Evolutionary conservation across 2,797 vertebrate species (phyloP).

Genomic region (Knipowitschia caucasica): DNA sequence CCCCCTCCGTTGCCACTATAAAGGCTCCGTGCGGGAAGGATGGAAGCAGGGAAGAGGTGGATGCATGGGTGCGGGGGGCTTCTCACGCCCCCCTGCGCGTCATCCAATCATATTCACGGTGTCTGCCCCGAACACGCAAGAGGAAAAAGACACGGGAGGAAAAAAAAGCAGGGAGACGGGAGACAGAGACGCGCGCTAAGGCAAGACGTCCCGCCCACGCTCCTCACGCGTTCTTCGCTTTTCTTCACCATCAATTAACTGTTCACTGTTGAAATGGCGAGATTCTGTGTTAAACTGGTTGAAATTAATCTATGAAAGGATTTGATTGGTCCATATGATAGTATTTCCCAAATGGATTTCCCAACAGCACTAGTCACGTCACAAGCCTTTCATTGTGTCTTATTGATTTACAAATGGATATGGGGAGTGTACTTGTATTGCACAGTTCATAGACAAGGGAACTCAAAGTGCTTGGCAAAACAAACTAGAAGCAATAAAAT

Average conservation of each 20-base stretch:
- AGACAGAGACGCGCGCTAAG: constrained; percentile 35
- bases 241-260: constrained; percentile 35
- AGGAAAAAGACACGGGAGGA: constrained; percentile 1
- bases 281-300: too few relatives aligned
- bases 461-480: too few relatives aligned
- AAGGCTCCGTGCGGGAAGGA: constrained; percentile 7
- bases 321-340: too few relatives aligned
- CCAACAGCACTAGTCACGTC: too few relatives aligned
- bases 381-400: too few relatives aligned
- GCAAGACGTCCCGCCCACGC: constrained; percentile 58
- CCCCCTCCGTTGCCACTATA: constrained; percentile 54
- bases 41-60: constrained; percentile 17
- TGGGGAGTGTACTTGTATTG: too few relatives aligned
- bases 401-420: too few relatives aligned
- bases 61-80: constrained; percentile 30
- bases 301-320: too few relatives aligned
- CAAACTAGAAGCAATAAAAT: too few relatives aligned
- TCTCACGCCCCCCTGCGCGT: constrained; percentile 19
- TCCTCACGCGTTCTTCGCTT: constrained; percentile 21
- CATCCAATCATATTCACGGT: constrained; percentile 38
- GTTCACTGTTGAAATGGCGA: too few relatives aligned
- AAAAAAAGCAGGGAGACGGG: constrained; percentile 10
- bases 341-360: too few relatives aligned
- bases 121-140: constrained; percentile 11
- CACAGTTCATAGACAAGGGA: too few relatives aligned